Conservation (phyloP, 2,888 invertebrate species). For the Venustoraphidia nigricollis region DNA sequence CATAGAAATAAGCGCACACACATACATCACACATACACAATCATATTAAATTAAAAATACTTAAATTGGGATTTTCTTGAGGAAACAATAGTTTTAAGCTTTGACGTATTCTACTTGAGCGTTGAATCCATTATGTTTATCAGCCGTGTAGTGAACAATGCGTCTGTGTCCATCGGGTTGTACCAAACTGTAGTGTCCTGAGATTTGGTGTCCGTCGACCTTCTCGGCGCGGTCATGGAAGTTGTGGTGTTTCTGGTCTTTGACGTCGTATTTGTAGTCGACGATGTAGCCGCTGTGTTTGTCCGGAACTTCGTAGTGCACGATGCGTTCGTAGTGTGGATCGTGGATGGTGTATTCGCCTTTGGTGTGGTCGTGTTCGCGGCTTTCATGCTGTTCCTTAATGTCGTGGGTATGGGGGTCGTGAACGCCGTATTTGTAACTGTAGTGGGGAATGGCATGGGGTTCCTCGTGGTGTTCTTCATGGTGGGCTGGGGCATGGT, state of each 20-base stretch:
- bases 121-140: constrained; percentile 14
- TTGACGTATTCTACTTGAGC: constrained; percentile 11
- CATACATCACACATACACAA: too few species aligned
- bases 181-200: constrained; percentile 10
- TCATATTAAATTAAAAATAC: too few species aligned
- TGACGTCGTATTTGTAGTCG: background rate
- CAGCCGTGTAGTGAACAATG: constrained; percentile 16
- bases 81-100: too few species aligned
- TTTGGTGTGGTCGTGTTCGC: constrained; percentile 33
- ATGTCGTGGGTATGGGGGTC: constrained; percentile 35
- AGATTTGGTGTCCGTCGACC: constrained; percentile 13
- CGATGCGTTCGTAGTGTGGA: constrained; percentile 14
- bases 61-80: too few species aligned
- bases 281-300: background rate
- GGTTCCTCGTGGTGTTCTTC: background rate
- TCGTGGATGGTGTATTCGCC: constrained; percentile 25
- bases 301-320: constrained; percentile 11
- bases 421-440: constrained; percentile 29
- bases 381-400: constrained; percentile 33
- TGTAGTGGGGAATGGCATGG: constrained; percentile 11
- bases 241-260: background rate
- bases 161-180: constrained; percentile 14
- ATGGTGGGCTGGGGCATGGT: too few species aligned
- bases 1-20: too few species aligned
- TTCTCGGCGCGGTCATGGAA: constrained; percentile 9